A percentile compares a stretch with the other conserved stretches of the same genome.
Conservation (phyloP, 2,888 invertebrate species). For the Caenorhabditis doughertyi region DNA sequence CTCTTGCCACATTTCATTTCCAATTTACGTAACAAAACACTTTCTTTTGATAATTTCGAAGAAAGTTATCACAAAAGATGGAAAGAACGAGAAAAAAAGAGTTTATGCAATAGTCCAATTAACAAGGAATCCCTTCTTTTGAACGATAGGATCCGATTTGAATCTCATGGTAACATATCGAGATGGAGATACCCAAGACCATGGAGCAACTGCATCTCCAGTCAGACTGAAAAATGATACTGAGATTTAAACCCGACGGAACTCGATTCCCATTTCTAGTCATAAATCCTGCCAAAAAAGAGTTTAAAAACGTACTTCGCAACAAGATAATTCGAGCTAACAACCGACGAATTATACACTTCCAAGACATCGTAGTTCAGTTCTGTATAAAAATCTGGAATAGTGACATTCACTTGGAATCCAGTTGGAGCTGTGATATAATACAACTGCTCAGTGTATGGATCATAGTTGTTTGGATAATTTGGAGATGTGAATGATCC, state of each 20-base stretch:
- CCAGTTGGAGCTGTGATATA: constrained; percentile 44
- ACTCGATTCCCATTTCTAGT: neutral
- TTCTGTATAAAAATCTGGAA: constrained; percentile 47
- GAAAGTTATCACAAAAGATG: neutral
- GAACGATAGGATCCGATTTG: constrained; percentile 40
- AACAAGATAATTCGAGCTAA: constrained; percentile 6
- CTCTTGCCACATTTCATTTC: constrained; percentile 25
- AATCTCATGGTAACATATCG: constrained; percentile 46
- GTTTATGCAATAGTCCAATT: constrained; percentile 32
- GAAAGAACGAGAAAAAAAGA: neutral
- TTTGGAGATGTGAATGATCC: constrained; percentile 86
- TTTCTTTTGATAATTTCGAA: constrained; percentile 7
- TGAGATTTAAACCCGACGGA: neutral
- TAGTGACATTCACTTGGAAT: constrained; percentile 42
- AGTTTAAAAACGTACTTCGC: constrained; percentile 32
- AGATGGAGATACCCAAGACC: constrained; percentile 30
- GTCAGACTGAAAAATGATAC: constrained; percentile 36
- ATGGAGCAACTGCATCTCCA: constrained; percentile 48
- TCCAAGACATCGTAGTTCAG: constrained; percentile 44
- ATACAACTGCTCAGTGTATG: constrained; percentile 61
- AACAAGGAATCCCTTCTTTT: constrained; percentile 41
- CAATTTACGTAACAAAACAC: constrained; percentile 23
- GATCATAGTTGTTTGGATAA: constrained; percentile 90
- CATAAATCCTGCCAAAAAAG: neutral
- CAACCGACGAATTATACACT: constrained; percentile 48